Evolutionary conservation across 2,888 invertebrate genomes (phyloP).

Genomic region (Callosobruchus maculatus): DNA sequence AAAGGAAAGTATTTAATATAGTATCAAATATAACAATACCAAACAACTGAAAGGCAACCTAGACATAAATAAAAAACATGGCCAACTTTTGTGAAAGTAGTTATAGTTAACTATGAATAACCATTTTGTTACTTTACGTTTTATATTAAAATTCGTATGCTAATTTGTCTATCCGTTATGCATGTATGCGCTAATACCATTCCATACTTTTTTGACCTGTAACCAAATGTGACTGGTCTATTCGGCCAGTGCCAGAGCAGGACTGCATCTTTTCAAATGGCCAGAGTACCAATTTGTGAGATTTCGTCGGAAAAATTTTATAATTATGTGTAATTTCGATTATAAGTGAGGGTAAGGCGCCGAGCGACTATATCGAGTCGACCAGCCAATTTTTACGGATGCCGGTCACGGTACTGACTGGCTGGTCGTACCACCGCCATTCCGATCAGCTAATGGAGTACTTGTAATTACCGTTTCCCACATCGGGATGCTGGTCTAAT

Average conservation of each 20-base stretch:
- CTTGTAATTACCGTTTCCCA: conserved; percentile 50
- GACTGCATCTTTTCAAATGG: conserved; percentile 31
- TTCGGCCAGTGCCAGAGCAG: background rate
- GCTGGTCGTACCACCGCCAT: conserved; percentile 5
- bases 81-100: too few species aligned
- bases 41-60: too few species aligned
- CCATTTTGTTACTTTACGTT: too few species aligned
- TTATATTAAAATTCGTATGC: too few species aligned
- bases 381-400: conserved; percentile 28
- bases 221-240: too few species aligned
- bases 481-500: conserved; percentile 44
- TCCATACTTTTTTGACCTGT: too few species aligned
- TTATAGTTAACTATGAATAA: too few species aligned
- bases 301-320: conserved; percentile 40
- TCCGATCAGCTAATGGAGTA: conserved; percentile 36
- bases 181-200: too few species aligned
- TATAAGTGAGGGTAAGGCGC: conserved; percentile 43
- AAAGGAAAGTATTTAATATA: too few species aligned
- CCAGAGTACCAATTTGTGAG: conserved; percentile 29
- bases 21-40: too few species aligned
- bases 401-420: conserved; percentile 21
- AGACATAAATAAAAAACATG: too few species aligned
- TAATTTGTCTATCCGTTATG: too few species aligned
- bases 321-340: conserved; percentile 50
- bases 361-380: conserved; percentile 18